Base-by-base conservation (phyloP, 1,140 invertebrate species). In the Phthorimaea operculella region DNA sequence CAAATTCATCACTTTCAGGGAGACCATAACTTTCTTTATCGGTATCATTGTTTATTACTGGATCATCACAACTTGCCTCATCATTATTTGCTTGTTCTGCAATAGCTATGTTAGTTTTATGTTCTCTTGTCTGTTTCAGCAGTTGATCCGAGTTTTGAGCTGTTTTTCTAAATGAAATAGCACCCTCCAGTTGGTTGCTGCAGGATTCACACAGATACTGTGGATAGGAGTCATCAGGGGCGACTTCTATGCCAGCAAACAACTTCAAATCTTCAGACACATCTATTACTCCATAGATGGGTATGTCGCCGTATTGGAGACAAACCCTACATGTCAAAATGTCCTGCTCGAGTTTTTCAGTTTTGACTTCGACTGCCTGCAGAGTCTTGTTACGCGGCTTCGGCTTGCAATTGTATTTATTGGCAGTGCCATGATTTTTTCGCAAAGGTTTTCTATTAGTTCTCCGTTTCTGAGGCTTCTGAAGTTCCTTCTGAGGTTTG, bases 121-220 rank as follows among this genome's bases (percentile, higher is more conserved):
- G 53, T 49, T 36, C 14, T 10, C 36, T 44, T 45, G 62, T 60
- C n/a, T 66, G 55, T 34, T 68, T 72, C 58, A 85, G 68, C 51
- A 70, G 60, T 58, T 79, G 55, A 57, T 85, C 78, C 36, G 81
- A 75, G 42, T 66, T 39, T 63, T 78, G 73, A 14, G 77, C 72
- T 44, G 70, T 79, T 68, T 77, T 76, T 55, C 66, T 66, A 9
- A 79, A 64, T 57, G 68, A 56, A 54, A 76, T 73, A 45, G 74
- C 74, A 33, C 76, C 72, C 66, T 75, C 74, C 47, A 85, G 65
- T 21, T 74, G 53, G 6, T 66, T 53, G 55, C 75, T 55, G 34
- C 78, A 83, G 1, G 72, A 55, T n/a, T 72, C 54, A 45, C 79
- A 84, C n/a, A 84, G 51, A 45, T 59, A 72, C 59, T 81, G 81